phyloP scores from a whole-genome alignment of 2,888 invertebrate genomes.

The Synergus japonicus region DNA sequence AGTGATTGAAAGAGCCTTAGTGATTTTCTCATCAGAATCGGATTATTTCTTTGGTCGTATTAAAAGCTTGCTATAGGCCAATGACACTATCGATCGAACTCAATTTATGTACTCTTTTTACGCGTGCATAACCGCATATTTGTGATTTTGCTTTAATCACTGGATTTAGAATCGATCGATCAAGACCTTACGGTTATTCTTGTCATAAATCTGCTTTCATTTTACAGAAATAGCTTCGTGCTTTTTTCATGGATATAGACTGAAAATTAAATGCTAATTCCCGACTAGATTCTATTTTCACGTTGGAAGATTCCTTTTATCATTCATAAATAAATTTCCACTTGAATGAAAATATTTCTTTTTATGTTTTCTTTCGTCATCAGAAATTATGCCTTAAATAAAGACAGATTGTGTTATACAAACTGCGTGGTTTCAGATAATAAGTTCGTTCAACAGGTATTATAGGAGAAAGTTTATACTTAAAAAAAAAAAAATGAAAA shows the following conservation, averaged over 20 bases:
- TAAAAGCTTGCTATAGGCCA: conserved; percentile 44
- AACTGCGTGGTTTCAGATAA: background rate
- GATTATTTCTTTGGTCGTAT: conserved; percentile 39
- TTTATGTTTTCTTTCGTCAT: background rate
- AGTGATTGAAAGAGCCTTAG: background rate
- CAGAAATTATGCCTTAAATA: background rate
- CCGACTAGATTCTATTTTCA: conserved; percentile 31
- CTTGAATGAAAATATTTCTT: too few species aligned
- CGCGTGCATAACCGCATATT: conserved; percentile 3
- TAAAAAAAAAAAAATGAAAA: background rate
- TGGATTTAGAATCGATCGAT: background rate
- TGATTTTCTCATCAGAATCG: background rate
- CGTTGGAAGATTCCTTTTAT: background rate
- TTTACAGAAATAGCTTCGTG: background rate
- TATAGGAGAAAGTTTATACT: background rate
- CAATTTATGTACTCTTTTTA: conserved; percentile 18
- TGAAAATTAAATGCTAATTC: background rate
- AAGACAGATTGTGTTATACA: background rate
- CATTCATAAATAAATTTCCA: background rate
- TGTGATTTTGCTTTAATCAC: background rate
- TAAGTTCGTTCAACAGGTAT: background rate
- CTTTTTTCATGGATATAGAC: background rate
- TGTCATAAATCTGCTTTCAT: background rate
- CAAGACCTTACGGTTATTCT: conserved; percentile 10
- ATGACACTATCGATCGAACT: conserved; percentile 42